Conservation (phyloP, 2,113 vertebrate species). For the Urocitellus parryii region DNA sequence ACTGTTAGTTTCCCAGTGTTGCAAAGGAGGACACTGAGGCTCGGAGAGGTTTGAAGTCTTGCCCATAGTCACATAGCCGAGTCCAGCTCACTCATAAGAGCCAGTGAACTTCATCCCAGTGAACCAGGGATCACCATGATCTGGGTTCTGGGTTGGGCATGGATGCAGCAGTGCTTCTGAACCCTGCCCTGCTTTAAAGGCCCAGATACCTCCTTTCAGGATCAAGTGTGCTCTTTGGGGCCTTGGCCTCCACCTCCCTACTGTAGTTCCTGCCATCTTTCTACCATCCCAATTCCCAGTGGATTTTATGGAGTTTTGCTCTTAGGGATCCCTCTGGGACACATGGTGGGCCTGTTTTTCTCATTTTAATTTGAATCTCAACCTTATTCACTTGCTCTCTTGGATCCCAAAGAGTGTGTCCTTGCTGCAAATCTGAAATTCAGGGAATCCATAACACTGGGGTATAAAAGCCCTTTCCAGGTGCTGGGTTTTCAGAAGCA, state of each 20-base stretch:
- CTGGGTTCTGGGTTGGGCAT: neutral
- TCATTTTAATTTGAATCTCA: neutral
- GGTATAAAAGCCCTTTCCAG: neutral
- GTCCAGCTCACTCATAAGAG: neutral
- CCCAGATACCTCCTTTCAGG: neutral
- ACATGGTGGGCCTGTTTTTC: fast-evolving
- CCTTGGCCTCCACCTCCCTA: neutral
- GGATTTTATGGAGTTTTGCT: neutral
- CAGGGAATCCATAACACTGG: neutral
- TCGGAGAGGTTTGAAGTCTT: neutral
- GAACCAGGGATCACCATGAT: fast-evolving
- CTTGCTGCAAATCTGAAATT: neutral
- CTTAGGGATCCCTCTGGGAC: neutral
- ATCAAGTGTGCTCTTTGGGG: fast-evolving
- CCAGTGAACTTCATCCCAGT: neutral
- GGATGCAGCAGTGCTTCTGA: neutral
- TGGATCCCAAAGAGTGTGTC: neutral
- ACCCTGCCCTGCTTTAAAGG: neutral
- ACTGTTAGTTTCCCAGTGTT: neutral
- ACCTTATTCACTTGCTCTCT: neutral
- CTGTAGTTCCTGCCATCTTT: neutral
- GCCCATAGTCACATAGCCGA: neutral
- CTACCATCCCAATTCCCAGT: neutral
- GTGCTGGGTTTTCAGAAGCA: neutral
- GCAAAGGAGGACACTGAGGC: neutral